These are phyloP conservation scores for Glossophaga mutica DNA, from an alignment of 2,797 vertebrate genomes.

Conservation along the genomic window DNA sequence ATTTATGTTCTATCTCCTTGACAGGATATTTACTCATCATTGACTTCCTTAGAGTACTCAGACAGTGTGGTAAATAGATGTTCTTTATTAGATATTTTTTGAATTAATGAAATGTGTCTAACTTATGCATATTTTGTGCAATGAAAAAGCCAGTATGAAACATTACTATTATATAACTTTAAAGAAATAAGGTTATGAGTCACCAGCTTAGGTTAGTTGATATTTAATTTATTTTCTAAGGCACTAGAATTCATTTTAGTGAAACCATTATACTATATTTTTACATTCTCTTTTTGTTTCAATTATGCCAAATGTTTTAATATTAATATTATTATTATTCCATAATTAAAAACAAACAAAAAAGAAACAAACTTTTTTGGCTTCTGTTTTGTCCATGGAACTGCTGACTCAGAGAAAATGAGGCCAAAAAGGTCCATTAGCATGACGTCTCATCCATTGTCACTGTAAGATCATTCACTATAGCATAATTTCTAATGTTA, in stretches of 20 bases:
- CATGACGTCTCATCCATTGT: neutral
- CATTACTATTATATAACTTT: neutral
- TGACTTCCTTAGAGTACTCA: neutral
- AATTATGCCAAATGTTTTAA: neutral
- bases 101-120: neutral
- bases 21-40: neutral
- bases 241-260: neutral
- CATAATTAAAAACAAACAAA: neutral
- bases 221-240: neutral
- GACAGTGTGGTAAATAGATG: neutral
- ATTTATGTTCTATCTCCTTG: neutral
- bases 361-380: neutral
- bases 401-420: neutral
- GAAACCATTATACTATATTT: neutral
- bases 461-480: neutral
- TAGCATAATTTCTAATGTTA: neutral
- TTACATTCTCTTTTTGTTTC: neutral
- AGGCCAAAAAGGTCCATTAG: too few relatives aligned
- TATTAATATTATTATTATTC: neutral
- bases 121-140: neutral
- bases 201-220: neutral
- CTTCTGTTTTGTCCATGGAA: neutral
- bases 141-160: neutral
- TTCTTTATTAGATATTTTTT: neutral
- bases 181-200: neutral